A percentile compares a stretch with the other conserved stretches of the same genome.
phyloP scores from a whole-genome alignment of 2,888 invertebrate genomes.

The Heteropelma amictum region DNA sequence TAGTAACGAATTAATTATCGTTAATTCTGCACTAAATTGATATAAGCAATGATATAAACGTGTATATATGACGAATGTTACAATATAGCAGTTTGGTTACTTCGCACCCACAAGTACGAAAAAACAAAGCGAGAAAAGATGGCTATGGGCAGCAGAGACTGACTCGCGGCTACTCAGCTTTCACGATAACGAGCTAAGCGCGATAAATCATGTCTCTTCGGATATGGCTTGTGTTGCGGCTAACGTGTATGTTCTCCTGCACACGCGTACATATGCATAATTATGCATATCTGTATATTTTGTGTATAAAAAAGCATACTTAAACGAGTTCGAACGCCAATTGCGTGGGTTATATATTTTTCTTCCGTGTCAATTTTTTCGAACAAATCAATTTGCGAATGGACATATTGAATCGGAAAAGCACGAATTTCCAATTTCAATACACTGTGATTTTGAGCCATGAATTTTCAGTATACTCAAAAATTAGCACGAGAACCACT shows the following conservation, averaged over 20 bases:
- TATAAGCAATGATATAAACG: background rate
- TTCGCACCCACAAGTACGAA: slow-evolving; percentile 45
- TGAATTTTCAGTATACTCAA: too few species aligned
- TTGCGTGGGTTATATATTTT: too few species aligned
- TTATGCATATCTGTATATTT: background rate
- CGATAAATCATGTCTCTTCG: slow-evolving; percentile 72
- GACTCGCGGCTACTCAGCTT: slow-evolving; percentile 63
- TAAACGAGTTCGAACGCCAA: too few species aligned
- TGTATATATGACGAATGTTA: background rate
- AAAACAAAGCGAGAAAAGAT: slow-evolving; percentile 41
- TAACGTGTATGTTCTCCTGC: slow-evolving; percentile 12
- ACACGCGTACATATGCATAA: background rate
- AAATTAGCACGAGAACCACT: too few species aligned
- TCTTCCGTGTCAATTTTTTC: too few species aligned
- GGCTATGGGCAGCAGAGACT: slow-evolving; percentile 24
- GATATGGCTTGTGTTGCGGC: slow-evolving; percentile 32
- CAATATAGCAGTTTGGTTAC: background rate
- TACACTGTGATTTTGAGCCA: too few species aligned
- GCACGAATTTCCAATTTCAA: too few species aligned
- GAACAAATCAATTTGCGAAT: too few species aligned
- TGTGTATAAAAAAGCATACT: too few species aligned
- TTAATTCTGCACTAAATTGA: background rate
- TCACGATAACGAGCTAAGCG: slow-evolving; percentile 73
- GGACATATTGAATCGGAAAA: too few species aligned
- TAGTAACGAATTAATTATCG: too few species aligned